phyloP scores from a whole-genome alignment of 2,113 vertebrate species.

The Sphaerodactylus townsendi region DNA sequence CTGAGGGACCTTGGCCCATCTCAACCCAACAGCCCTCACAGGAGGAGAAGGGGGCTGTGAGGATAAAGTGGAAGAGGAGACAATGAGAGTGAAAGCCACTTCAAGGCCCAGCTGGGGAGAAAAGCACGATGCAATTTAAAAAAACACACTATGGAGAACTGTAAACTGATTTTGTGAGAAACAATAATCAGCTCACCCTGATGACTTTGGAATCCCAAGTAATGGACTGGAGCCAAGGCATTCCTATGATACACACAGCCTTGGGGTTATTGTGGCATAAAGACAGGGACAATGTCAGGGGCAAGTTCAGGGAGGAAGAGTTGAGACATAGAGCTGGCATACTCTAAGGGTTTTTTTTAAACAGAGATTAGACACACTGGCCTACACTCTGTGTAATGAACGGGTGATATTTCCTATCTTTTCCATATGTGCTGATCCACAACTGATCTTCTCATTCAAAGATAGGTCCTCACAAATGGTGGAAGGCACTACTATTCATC shows the following conservation, averaged over 20 bases:
- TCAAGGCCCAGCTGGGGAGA: too few relatives aligned
- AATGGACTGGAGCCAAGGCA: not conserved
- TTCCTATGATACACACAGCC: not conserved
- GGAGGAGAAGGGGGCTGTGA: too few relatives aligned
- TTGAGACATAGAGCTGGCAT: not conserved
- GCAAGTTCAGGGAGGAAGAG: not conserved
- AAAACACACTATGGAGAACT: not conserved
- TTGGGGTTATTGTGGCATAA: not conserved
- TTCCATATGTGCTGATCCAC: not conserved
- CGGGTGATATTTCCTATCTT: not conserved
- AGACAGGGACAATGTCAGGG: not conserved
- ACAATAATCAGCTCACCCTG: not conserved
- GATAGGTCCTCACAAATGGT: too few relatives aligned
- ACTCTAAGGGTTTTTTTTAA: not conserved
- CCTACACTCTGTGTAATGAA: not conserved
- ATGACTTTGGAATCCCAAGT: not conserved
- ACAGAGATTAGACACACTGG: not conserved
- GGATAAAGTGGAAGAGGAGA: too few relatives aligned
- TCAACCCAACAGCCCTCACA: too few relatives aligned
- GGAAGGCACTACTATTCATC: too few relatives aligned
- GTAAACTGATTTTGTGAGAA: not conserved
- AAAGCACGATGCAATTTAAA: too few relatives aligned
- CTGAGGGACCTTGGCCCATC: too few relatives aligned
- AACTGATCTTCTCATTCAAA: not conserved
- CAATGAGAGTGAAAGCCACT: too few relatives aligned